These are phyloP conservation scores for Ladona fulva DNA, from an alignment of 1,140 invertebrate species.

Conservation along the genomic window DNA sequence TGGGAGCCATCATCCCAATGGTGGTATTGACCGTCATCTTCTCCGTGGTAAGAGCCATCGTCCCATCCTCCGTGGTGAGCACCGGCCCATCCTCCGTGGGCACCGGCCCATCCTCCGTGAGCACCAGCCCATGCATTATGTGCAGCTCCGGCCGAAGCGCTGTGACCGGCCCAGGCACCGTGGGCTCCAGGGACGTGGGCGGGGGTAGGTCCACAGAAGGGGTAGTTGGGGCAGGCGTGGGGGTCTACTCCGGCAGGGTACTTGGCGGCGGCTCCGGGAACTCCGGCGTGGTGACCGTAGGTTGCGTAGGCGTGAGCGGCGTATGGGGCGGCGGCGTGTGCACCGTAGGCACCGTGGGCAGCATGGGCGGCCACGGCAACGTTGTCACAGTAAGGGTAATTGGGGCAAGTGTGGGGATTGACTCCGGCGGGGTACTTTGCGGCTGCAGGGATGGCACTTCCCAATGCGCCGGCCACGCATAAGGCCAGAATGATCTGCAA, in stretches of 20 bases:
- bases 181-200: not conserved
- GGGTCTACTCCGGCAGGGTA: slow-evolving; percentile 22
- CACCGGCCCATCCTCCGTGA: slow-evolving; percentile 32
- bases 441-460: slow-evolving; percentile 33
- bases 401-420: slow-evolving; percentile 21
- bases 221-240: slow-evolving; percentile 23
- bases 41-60: not conserved
- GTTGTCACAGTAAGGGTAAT: slow-evolving; percentile 25
- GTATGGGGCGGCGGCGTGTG: slow-evolving; percentile 15
- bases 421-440: slow-evolving; percentile 24
- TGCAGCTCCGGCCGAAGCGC: slow-evolving; percentile 20
- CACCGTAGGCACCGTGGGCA: too few relatives aligned
- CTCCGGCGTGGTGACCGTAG: slow-evolving; percentile 29
- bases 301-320: slow-evolving; percentile 21
- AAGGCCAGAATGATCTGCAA: not conserved
- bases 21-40: not conserved
- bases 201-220: slow-evolving; percentile 24
- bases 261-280: slow-evolving; percentile 26
- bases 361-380: not conserved
- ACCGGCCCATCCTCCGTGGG: slow-evolving; percentile 20
- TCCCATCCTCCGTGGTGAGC: slow-evolving; percentile 18
- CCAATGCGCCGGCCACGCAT: slow-evolving; percentile 15
- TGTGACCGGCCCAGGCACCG: slow-evolving; percentile 20
- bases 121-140: slow-evolving; percentile 22
- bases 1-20: not conserved